A percentile compares a stretch with the other conserved stretches of the same genome.
These are phyloP conservation scores for Ammodytes dubius DNA, from an alignment of 2,113 vertebrate species.

Conservation along the genomic window DNA sequence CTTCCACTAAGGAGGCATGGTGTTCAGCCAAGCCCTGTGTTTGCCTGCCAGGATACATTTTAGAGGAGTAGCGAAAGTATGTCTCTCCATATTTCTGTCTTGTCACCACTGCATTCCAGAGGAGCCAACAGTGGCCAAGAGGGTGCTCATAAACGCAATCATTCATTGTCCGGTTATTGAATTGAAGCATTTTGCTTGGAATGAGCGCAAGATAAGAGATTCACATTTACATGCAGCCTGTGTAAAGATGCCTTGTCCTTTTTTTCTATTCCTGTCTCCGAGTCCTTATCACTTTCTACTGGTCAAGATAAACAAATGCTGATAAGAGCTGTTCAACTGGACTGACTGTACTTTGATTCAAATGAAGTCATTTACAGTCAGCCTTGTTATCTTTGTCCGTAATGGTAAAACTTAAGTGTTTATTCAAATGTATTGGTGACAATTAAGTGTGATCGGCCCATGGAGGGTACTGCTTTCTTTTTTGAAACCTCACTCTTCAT, in stretches of 20 bases:
- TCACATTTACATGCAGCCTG: background rate
- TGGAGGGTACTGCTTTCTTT: background rate
- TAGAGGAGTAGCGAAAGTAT: slow-evolving; percentile 33
- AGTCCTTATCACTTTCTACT: background rate
- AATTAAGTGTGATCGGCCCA: background rate
- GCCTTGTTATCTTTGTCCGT: background rate
- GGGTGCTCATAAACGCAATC: background rate
- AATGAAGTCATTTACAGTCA: background rate
- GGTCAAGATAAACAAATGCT: background rate
- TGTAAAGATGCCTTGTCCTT: background rate
- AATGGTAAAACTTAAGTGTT: background rate
- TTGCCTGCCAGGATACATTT: slow-evolving; percentile 64
- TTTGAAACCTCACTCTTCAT: background rate
- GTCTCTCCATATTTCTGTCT: slow-evolving; percentile 17
- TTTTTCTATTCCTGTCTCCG: background rate
- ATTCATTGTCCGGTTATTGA: background rate
- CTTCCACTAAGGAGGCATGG: slow-evolving; percentile 12
- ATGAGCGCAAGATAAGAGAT: background rate
- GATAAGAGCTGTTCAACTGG: background rate
- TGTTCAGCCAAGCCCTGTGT: slow-evolving; percentile 50
- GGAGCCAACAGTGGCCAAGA: slow-evolving; percentile 5
- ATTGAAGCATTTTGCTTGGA: background rate
- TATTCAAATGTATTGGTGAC: background rate
- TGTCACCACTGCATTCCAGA: slow-evolving; percentile 39
- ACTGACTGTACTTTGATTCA: background rate